Evolutionary conservation across 1,140 invertebrate genomes (phyloP).

Genomic region (Calliphora vicina): DNA sequence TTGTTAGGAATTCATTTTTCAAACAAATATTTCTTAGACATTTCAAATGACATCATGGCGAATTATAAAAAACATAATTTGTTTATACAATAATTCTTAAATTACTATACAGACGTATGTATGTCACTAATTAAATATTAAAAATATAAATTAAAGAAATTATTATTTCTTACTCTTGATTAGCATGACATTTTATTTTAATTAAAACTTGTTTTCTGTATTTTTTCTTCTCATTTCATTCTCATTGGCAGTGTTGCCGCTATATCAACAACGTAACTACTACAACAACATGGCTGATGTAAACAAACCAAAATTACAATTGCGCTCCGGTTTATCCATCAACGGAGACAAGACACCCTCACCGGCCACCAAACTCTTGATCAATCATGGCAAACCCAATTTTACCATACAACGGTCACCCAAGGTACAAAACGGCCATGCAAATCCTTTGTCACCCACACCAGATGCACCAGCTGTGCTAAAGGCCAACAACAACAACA

Average conservation of each 20-base stretch:
- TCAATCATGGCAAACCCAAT: slow-evolving; percentile 62
- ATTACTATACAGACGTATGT: too few species aligned
- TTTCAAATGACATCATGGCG: neutral
- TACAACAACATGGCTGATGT: slow-evolving; percentile 37
- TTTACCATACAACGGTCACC: slow-evolving; percentile 55
- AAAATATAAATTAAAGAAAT: slow-evolving; percentile 4
- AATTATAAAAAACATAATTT: neutral
- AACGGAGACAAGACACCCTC: slow-evolving; percentile 57
- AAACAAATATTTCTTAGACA: too few species aligned
- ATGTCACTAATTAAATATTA: neutral
- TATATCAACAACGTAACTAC: slow-evolving; percentile 31
- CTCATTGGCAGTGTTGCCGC: slow-evolving; percentile 14
- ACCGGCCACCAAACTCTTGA: slow-evolving; percentile 57
- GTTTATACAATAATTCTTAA: neutral
- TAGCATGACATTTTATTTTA: slow-evolving; percentile 10
- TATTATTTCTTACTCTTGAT: neutral
- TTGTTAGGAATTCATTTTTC: neutral
- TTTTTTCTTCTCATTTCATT: neutral
- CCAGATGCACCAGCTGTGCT: slow-evolving; percentile 4
- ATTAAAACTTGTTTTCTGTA: slow-evolving; percentile 16
- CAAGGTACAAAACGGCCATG: slow-evolving; percentile 52
- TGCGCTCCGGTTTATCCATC: slow-evolving; percentile 41
- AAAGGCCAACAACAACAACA: slow-evolving; percentile 44
- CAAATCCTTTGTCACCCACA: slow-evolving; percentile 32
- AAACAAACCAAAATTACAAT: slow-evolving; percentile 35